Evolutionary conservation across 1,140 invertebrate genomes (phyloP), one percentile per base, ranked within the genome.

Genomic region (Belonocnema kinseyi): DNA sequence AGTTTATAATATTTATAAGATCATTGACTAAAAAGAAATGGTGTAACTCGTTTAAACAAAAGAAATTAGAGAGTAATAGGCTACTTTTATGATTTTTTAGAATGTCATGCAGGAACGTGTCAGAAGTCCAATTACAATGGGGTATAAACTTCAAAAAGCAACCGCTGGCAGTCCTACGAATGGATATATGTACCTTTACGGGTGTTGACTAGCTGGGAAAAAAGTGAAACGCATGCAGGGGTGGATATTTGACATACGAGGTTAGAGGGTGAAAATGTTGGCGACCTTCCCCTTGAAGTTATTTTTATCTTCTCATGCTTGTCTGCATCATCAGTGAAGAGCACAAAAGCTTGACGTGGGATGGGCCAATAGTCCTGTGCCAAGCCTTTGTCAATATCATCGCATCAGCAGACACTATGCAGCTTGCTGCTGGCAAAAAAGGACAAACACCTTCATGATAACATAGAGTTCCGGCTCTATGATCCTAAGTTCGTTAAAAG

Each of bases 251-350:
- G 21, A 66, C 58, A 66, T 66, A 66, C 14, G 61, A 66, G 61
- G 61, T 66, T 66, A 46, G 61, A 66, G 61, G 61, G 61, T 66
- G 61, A 66, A 66, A 66, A 66, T 66, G 26, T 66, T 66, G 26
- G 16, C 61, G 61, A 40, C 61, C 61, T 66, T 66, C 13, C 61
- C 61, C 61, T 66, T 66, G 61, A 66, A 66, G 61, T 40, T 66
- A 66, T 66, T 66, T 66, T 66, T 66, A 66, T 66, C 61, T 66
- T 40, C 13, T 46, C 13, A 8, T 66, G n/a, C 26, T 66, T 33
- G 61, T 33, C 26, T 66, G 61, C 61, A 33, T 66, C 61, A 66
- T 66, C 58, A 66, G 33, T 2, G 40, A 66, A 21, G 26, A 66
- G 40, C 58, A 61, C 58, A 66, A 66, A 66, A 66, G 61, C 12